Evolutionary conservation across 2,113 vertebrate genomes (phyloP), one percentile per base, ranked within the genome.

Genomic region (Pangasianodon hypophthalmus): DNA sequence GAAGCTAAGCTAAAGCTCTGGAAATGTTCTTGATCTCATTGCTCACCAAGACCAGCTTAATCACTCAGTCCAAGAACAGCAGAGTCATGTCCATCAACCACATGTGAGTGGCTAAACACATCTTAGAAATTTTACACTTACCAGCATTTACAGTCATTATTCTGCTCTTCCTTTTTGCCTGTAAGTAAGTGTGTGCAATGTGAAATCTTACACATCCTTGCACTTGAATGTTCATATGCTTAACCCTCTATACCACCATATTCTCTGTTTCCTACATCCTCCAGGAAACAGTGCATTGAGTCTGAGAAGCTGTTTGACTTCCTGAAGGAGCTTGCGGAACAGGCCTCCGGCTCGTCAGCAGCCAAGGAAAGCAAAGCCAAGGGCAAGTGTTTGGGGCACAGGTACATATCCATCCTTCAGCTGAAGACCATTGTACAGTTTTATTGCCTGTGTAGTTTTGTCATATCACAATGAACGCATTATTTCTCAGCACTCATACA

Each of bases 11-110:
- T 44, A 95, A 93, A 60, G 95, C 93, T 13, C 69, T 96, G 91
- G 96, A 96, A 92, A 95, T 96, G 90, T 96, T 96, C 93, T 90
- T 96, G 37, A 95, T 91, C 86, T 94, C 93, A 82, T 92, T 96
- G 80, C 92, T 96, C 90, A 95, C 90, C 18, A 94, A 95, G 92
- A 93, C 94, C 89, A 93, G 92, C 9, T 87, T 93, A 88, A 92
- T 96, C 64, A 95, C 95, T 54, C 92, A 95, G 93, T 95, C 96
- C 0, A 95, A 95, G 88, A 90, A 90, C 90, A 95, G 94, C 93
- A 83, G 84, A 52, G 92, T 94, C 16, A 58, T 96, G 82, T 95
- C 95, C 18, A 89, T 96, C 32, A 92, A 92, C 88, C 96, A 96
- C 86, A 94, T 96, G 96, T 96, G 37, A 96, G 96, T 92, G 19